A percentile compares a stretch with the other conserved stretches of the same genome.
These are phyloP conservation scores for Ochlodes sylvanus DNA, from an alignment of 2,888 invertebrate genomes.

Conservation along the genomic window DNA sequence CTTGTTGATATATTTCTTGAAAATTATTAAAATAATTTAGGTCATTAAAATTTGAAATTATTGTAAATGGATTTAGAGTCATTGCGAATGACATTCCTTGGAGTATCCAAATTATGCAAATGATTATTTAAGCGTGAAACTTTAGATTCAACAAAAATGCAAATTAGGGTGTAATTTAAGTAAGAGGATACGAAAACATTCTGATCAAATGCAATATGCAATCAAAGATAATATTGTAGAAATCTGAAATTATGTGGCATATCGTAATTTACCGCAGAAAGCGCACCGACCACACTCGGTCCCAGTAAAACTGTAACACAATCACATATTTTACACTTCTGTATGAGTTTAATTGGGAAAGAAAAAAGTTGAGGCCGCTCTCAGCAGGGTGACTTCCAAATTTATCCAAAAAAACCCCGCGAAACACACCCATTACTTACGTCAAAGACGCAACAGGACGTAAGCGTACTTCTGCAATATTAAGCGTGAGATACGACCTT, in stretches of 20 bases:
- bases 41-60: neutral
- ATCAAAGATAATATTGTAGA: slow-evolving; percentile 71
- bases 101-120: slow-evolving; percentile 16
- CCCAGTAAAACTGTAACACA: slow-evolving; percentile 75
- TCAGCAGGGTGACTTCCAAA: slow-evolving; percentile 80
- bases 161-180: slow-evolving; percentile 45
- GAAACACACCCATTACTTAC: slow-evolving; percentile 79
- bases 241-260: slow-evolving; percentile 78
- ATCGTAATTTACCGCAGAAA: slow-evolving; percentile 73
- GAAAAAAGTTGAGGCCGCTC: slow-evolving; percentile 70
- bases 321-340: slow-evolving; percentile 81
- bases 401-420: slow-evolving; percentile 75
- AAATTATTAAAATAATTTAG: neutral
- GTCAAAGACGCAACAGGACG: slow-evolving; percentile 71
- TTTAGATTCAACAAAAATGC: slow-evolving; percentile 47
- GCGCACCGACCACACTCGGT: slow-evolving; percentile 57
- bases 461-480: slow-evolving; percentile 73
- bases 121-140: slow-evolving; percentile 40
- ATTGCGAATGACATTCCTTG: neutral
- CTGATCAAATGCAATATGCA: slow-evolving; percentile 63
- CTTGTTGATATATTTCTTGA: neutral
- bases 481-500: slow-evolving; percentile 81
- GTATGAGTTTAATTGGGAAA: slow-evolving; percentile 81
- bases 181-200: slow-evolving; percentile 50
- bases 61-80: neutral